Conservation (phyloP, 2,113 vertebrate species). For the Nesogale talazaci region DNA sequence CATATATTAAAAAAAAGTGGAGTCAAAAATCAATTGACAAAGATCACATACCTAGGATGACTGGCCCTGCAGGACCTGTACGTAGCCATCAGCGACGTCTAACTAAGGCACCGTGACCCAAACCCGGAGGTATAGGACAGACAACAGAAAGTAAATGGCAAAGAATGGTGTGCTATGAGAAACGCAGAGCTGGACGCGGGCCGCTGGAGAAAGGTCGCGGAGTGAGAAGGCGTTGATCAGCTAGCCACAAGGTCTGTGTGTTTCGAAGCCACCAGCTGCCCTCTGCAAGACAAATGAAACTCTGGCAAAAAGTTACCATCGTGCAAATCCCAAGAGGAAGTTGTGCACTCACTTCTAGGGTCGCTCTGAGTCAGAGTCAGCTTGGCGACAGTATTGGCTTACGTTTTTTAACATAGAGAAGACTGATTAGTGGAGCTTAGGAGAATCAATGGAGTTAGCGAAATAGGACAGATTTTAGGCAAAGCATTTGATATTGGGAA, state of each 20-base stretch:
- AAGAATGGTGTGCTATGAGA: not conserved
- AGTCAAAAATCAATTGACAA: not conserved
- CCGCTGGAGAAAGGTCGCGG: not conserved
- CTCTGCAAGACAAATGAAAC: no score
- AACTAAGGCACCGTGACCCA: not conserved
- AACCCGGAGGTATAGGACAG: not conserved
- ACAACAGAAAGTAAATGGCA: not conserved
- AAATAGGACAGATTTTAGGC: not conserved
- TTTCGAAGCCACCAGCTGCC: no score
- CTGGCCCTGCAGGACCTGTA: not conserved
- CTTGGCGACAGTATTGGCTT: no score
- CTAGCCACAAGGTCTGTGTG: no score
- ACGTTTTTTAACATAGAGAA: no score
- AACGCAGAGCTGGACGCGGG: not conserved
- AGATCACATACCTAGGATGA: not conserved
- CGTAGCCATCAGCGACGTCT: not conserved
- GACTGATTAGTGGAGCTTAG: no score
- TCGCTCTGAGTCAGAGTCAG: no score
- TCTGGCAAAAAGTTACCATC: no score
- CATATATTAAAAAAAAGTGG: not conserved
- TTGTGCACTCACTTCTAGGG: no score
- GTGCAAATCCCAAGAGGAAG: no score
- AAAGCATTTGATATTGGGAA: not conserved
- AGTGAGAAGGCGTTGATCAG: not conserved
- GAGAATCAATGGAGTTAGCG: not conserved